Conservation (phyloP, 2,888 invertebrate genomes). For the Platerodrilus igneus region DNA sequence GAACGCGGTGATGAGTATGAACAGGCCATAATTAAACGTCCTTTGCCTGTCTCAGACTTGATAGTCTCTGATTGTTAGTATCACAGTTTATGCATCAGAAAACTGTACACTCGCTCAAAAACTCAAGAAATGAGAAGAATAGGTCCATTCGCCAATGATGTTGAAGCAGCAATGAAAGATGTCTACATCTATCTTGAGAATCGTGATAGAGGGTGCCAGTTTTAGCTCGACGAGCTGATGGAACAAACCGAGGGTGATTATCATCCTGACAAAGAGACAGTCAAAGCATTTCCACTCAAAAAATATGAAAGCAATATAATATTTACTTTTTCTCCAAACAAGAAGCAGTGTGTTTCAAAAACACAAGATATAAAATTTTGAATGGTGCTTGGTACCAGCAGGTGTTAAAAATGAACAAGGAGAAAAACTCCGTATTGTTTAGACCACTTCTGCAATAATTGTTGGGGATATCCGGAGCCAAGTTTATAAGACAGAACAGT, state of each 20-base stretch:
- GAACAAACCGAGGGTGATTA: not conserved
- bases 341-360: too few species aligned
- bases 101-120: constrained; percentile 13
- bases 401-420: constrained; percentile 5
- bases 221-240: not conserved
- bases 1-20: constrained; percentile 7
- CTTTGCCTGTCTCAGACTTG: not conserved
- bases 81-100: constrained; percentile 16
- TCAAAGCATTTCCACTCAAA: not conserved
- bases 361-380: too few species aligned
- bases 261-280: not conserved
- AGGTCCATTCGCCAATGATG: too few species aligned
- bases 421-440: too few species aligned
- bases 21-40: constrained; percentile 2
- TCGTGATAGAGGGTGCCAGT: too few species aligned
- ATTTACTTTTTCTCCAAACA: too few species aligned
- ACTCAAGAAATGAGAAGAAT: constrained; percentile 9
- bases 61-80: constrained; percentile 13
- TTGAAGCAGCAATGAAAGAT: too few species aligned
- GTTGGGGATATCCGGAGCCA: too few species aligned
- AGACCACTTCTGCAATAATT: too few species aligned
- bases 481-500: constrained; percentile 19
- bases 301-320: too few species aligned
- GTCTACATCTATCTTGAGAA: too few species aligned
- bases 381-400: constrained; percentile 8